A percentile compares a stretch with the other conserved stretches of the same genome.
Evolutionary conservation across 2,888 invertebrate genomes (phyloP).

Genomic region (Marronus borbonicus): DNA sequence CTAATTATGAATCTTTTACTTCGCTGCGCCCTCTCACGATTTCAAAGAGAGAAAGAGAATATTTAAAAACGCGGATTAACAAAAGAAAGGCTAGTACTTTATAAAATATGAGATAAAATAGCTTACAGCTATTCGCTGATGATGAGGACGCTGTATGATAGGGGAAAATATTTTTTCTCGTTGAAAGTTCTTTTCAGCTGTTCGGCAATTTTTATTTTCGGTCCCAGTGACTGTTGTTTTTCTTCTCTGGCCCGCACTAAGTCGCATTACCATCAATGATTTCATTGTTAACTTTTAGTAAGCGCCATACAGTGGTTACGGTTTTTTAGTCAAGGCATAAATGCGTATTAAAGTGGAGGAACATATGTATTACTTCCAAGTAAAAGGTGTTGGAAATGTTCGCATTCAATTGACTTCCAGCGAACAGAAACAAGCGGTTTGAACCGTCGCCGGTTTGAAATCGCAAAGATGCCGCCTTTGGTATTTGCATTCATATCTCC

Average conservation of each 20-base stretch:
- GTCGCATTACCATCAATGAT: slow-evolving; percentile 5
- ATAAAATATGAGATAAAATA: slow-evolving; percentile 54
- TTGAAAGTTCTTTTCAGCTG: slow-evolving; percentile 40
- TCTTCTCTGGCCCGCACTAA: neutral
- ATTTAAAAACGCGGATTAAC: slow-evolving; percentile 57
- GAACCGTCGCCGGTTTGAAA: no score
- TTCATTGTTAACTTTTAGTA: slow-evolving; percentile 15
- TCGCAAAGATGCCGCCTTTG: no score
- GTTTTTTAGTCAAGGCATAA: no score
- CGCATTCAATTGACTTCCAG: no score
- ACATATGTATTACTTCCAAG: no score
- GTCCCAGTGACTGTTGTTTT: slow-evolving; percentile 34
- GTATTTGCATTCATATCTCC: no score
- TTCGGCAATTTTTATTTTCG: slow-evolving; percentile 45
- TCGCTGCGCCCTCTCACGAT: slow-evolving; percentile 51
- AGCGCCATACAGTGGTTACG: no score
- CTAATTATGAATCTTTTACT: slow-evolving; percentile 60
- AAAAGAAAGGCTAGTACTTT: slow-evolving; percentile 53
- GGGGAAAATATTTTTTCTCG: slow-evolving; percentile 33
- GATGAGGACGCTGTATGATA: slow-evolving; percentile 42
- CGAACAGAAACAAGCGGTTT: no score
- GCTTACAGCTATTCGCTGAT: slow-evolving; percentile 52
- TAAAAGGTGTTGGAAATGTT: no score
- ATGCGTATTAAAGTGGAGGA: no score
- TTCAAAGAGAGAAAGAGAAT: slow-evolving; percentile 53